Conservation (phyloP, 1,140 invertebrate species). For the Phenacoccus solenopsis region DNA sequence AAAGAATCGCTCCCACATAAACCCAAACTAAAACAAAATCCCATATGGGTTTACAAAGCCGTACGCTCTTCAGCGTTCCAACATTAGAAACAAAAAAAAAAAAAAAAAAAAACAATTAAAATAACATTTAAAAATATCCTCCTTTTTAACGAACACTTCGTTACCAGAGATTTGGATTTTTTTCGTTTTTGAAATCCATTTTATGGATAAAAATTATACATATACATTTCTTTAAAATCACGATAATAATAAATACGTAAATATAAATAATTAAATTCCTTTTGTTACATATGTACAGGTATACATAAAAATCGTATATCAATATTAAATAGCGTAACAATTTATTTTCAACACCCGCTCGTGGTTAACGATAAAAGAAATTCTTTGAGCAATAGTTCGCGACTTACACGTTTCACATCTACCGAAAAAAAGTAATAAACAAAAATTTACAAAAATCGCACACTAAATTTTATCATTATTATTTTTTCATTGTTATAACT, state of each 20-base stretch:
- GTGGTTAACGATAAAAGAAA: not conserved
- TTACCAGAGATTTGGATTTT: not conserved
- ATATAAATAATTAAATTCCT: not conserved
- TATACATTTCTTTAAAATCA: not conserved
- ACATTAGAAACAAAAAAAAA: not conserved
- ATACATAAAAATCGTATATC: not conserved
- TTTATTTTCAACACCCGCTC: not conserved
- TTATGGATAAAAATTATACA: not conserved
- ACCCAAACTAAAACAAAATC: not conserved
- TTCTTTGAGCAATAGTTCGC: constrained; percentile 9
- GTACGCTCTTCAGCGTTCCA: not conserved
- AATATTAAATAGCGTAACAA: not conserved
- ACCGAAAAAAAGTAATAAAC: not conserved
- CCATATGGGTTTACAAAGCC: not conserved
- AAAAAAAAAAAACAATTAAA: not conserved
- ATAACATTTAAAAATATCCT: not conserved
- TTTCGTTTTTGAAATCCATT: not conserved
- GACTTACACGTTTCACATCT: not conserved
- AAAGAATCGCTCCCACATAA: not conserved
- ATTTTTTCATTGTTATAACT: not conserved
- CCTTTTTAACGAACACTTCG: not conserved
- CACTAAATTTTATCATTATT: not conserved
- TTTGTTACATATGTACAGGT: constrained; percentile 10
- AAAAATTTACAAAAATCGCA: not conserved
- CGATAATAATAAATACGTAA: not conserved